Evolutionary conservation across 2,113 vertebrate species (phyloP), one percentile per base, ranked within the genome.

Genomic region (Petromus typicus): DNA sequence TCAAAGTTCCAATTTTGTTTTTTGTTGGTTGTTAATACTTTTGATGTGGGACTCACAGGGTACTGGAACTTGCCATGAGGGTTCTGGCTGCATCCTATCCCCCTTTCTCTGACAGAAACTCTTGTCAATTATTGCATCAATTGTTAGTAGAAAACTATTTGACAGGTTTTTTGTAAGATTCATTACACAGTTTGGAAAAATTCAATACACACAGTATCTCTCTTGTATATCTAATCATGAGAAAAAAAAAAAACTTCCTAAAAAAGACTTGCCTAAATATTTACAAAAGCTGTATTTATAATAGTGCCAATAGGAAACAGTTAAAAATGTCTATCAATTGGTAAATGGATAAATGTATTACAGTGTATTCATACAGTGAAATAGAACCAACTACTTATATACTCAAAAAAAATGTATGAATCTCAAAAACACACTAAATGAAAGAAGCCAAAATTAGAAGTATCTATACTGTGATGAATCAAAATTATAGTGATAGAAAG

Each of bases 221-320:
- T 48, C 12, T 54, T 90, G 54, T 73, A 63, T 73, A 80, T 79
- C 64, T 87, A 88, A 93, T 75, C 25, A 84, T 84, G 27, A 84
- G 22, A 20, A 75, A 73, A 57, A 66, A 94, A 93, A 71, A 64
- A 54, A 2, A 32, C 2, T 64, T 96, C 2, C 78, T 80, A 16
- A 45, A 9, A 45, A 79, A 13, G 64, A 4, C 23, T 84, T 43
- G 30, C 45, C 11, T 75, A 48, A 84, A 80, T n/a, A 2, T 87
- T 86, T 57, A 79, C n/a, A 61, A 63, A 76, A 93, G 14, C 3
- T 81, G 90, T 95, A 79, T 73, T 75, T 9, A 57, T 64, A 64
- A 43, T 11, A 32, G 45, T 30, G 12, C 1, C 8, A 88, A 54
- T 5, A 78, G 43, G 56, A 64, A 71, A 64, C 8, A 64, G 32